Percentiles rank a stretch among this genome's conserved stretches.
Conservation (phyloP, 1,140 invertebrate genomes). For the Stegodyphus mimosarum region DNA sequence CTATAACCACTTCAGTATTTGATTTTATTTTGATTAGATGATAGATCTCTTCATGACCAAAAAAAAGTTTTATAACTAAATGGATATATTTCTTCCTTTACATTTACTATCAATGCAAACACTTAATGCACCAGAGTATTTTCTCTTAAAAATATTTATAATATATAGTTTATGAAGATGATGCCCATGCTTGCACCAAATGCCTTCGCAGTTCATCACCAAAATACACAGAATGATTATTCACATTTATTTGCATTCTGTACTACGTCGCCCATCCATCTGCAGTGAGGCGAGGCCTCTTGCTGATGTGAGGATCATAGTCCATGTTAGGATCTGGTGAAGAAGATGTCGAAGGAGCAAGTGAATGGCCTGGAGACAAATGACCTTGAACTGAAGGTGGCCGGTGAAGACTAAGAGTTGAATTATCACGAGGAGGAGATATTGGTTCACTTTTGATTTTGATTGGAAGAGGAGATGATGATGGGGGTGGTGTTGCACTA, state of each 20-base stretch:
- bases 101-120: neutral
- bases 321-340: constrained; percentile 73
- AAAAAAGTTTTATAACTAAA: neutral
- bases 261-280: constrained; percentile 84
- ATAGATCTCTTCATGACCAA: neutral
- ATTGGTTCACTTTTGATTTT: constrained; percentile 96
- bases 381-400: constrained; percentile 63
- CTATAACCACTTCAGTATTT: neutral
- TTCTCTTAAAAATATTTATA: constrained; percentile 27
- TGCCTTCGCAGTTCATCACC: constrained; percentile 18
- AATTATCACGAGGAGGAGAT: constrained; percentile 82
- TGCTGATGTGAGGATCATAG: constrained; percentile 75
- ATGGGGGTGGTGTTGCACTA: constrained; percentile 82
- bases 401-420: constrained; percentile 66
- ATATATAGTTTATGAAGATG: constrained; percentile 33
- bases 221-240: constrained; percentile 21
- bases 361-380: constrained; percentile 74
- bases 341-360: constrained; percentile 63
- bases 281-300: constrained; percentile 76
- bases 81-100: neutral
- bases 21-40: neutral
- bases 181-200: neutral
- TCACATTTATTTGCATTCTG: neutral
- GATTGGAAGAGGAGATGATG: constrained; percentile 82
- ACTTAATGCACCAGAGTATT: constrained; percentile 30